Evolutionary conservation across 2,113 vertebrate genomes (phyloP).

Genomic region (Callospermophilus lateralis): DNA sequence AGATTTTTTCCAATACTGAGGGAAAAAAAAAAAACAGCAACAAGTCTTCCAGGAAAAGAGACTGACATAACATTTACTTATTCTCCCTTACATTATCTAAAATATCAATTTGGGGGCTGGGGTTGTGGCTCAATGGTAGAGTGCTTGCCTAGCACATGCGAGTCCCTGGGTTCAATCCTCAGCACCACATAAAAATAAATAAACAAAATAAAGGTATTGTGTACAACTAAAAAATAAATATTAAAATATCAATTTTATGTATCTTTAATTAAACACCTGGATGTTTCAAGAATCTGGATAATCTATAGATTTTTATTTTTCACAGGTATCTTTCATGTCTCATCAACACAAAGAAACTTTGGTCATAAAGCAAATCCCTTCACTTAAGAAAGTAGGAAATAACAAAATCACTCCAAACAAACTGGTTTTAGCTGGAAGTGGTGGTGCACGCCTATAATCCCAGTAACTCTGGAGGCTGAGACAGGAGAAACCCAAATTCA

Average conservation of each 20-base stretch:
- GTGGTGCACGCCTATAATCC: not conserved
- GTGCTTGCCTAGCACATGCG: too few species aligned
- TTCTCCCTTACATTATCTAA: not conserved
- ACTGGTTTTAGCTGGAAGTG: not conserved
- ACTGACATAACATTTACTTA: not conserved
- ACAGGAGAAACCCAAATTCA: not conserved
- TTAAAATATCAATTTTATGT: not conserved
- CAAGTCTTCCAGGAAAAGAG: not conserved
- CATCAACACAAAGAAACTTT: not conserved
- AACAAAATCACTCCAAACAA: constrained; percentile 7
- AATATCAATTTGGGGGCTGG: not conserved
- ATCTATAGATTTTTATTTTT: constrained; percentile 19
- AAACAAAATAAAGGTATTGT: too few species aligned
- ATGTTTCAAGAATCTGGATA: not conserved
- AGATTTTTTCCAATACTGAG: not conserved
- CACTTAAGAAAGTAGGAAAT: constrained; percentile 18
- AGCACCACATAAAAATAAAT: too few species aligned
- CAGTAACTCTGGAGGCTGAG: not conserved
- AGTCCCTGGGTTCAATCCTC: too few species aligned
- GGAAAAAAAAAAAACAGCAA: not conserved
- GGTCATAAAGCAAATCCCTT: not conserved
- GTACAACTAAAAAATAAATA: too few species aligned
- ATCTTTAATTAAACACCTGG: constrained; percentile 15
- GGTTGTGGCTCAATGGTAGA: too few species aligned
- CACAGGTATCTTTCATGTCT: not conserved